A percentile compares a stretch with the other conserved stretches of the same genome.
Evolutionary conservation across 2,797 vertebrate species (phyloP).

Genomic region (Jordanella pulchra): DNA sequence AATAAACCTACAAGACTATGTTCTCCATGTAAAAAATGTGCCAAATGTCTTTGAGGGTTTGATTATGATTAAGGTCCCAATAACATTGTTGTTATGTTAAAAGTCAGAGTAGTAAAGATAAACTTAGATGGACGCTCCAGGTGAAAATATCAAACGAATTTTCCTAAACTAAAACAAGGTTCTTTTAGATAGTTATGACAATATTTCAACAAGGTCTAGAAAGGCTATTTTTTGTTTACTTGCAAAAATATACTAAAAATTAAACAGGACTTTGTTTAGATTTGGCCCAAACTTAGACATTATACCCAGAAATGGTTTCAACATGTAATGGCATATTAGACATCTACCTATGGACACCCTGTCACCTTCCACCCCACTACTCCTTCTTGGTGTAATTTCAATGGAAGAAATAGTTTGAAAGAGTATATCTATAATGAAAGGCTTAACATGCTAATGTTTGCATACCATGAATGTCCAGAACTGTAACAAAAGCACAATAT

Average conservation of each 20-base stretch:
- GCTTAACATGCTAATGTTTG: not conserved
- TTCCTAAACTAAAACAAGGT: not conserved
- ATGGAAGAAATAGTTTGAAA: not conserved
- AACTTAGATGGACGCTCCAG: not conserved
- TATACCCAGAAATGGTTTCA: not conserved
- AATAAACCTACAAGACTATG: slow-evolving; percentile 50
- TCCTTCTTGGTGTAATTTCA: not conserved
- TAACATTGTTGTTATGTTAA: not conserved
- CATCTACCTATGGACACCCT: not conserved
- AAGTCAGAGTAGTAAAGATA: not conserved
- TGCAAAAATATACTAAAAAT: not conserved
- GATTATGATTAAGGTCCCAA: not conserved
- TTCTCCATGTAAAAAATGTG: not conserved
- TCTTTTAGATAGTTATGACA: not conserved
- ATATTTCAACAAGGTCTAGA: not conserved
- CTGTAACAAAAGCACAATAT: not conserved
- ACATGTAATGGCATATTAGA: not conserved
- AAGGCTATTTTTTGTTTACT: not conserved
- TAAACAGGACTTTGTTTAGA: not conserved
- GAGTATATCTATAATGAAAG: not conserved
- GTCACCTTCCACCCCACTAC: not conserved
- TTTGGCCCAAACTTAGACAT: not conserved
- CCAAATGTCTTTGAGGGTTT: not conserved
- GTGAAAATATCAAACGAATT: not conserved
- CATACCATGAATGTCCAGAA: not conserved